These are phyloP conservation scores for Grammomys surdaster DNA, from an alignment of 2,113 vertebrate species.

Conservation along the genomic window DNA sequence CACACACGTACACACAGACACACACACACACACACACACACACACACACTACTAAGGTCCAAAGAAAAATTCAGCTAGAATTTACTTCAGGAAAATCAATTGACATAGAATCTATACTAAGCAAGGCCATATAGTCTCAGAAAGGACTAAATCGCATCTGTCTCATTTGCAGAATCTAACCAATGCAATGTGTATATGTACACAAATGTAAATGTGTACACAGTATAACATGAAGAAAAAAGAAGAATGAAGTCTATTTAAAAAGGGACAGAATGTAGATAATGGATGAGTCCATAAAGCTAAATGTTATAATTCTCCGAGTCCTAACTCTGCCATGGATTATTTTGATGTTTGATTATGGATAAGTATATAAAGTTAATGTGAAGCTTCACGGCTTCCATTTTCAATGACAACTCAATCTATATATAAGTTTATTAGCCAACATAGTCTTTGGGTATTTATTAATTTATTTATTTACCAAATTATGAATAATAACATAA, in stretches of 20 bases:
- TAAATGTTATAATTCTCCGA: not conserved
- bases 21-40: not conserved
- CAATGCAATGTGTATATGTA: not conserved
- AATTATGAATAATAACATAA: not conserved
- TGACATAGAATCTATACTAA: not conserved
- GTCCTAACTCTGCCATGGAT: not conserved
- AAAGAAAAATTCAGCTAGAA: not conserved
- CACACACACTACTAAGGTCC: no score
- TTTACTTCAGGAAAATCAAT: not conserved
- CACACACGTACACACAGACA: not conserved
- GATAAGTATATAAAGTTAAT: not conserved
- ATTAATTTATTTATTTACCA: not conserved
- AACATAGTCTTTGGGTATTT: not conserved
- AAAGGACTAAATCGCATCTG: not conserved
- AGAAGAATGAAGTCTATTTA: not conserved
- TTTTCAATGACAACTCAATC: not conserved
- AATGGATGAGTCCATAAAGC: no score
- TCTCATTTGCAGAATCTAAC: not conserved
- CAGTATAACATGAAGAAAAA: not conserved
- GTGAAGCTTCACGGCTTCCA: not conserved
- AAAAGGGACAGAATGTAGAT: not conserved
- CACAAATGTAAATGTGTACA: not conserved
- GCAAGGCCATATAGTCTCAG: not conserved
- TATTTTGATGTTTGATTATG: not conserved
- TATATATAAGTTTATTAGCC: not conserved